These are phyloP conservation scores for Andrena trimmerana DNA, from an alignment of 2,888 invertebrate species.

Conservation along the genomic window DNA sequence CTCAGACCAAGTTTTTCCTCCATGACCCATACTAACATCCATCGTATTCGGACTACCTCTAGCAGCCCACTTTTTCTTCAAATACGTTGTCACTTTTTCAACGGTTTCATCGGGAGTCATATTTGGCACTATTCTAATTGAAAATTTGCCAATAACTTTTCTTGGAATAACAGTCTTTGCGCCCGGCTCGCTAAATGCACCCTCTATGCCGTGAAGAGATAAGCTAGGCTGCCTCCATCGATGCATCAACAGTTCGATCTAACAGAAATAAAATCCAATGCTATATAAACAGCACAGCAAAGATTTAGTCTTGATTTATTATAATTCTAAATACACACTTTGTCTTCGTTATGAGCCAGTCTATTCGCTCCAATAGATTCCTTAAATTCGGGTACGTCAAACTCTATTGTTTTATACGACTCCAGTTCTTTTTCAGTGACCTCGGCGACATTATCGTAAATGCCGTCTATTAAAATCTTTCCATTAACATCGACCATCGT, in stretches of 20 bases:
- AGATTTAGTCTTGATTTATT: not conserved
- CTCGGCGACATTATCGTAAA: slow-evolving; percentile 94
- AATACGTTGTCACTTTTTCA: slow-evolving; percentile 91
- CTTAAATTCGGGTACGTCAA: slow-evolving; percentile 92
- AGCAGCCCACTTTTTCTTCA: slow-evolving; percentile 92
- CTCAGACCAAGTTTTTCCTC: slow-evolving; percentile 96
- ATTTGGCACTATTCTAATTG: slow-evolving; percentile 97
- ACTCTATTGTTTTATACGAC: slow-evolving; percentile 93
- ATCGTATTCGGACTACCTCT: slow-evolving; percentile 95
- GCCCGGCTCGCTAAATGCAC: slow-evolving; percentile 96
- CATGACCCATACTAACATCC: slow-evolving; percentile 89
- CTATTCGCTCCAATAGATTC: slow-evolving; percentile 89
- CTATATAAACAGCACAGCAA: not conserved
- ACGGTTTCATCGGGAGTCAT: slow-evolving; percentile 95
- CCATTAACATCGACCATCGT: slow-evolving; percentile 95
- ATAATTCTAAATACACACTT: slow-evolving; percentile 82
- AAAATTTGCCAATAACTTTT: slow-evolving; percentile 98
- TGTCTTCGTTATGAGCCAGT: slow-evolving; percentile 92
- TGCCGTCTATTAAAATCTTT: slow-evolving; percentile 92
- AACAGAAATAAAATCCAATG: slow-evolving; percentile 16
- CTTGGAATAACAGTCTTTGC: slow-evolving; percentile 98
- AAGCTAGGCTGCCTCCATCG: slow-evolving; percentile 98
- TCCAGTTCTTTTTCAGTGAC: slow-evolving; percentile 90
- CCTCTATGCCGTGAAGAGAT: slow-evolving; percentile 98
- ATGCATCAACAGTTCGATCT: slow-evolving; percentile 94